Conservation (phyloP, 2,797 vertebrate genomes). For the Pipistrellus nathusii region DNA sequence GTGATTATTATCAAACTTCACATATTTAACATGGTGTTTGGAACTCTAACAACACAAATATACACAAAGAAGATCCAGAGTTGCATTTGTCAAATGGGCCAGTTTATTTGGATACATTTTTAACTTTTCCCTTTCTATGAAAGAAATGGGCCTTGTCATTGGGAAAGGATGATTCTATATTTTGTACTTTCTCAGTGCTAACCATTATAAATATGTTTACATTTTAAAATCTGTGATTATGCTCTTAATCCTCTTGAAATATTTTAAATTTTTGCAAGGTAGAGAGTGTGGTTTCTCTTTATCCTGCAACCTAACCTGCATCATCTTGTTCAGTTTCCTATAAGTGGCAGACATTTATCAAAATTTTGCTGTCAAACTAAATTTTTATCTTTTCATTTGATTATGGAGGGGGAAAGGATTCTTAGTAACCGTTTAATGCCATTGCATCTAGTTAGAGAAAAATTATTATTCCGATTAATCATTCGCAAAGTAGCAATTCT, state of each 20-base stretch:
- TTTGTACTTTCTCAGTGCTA: background rate
- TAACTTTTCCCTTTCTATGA: background rate
- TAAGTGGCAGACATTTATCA: background rate
- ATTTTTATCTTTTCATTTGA: slow-evolving; percentile 17
- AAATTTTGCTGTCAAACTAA: slow-evolving; percentile 14
- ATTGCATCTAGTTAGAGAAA: slow-evolving; percentile 81
- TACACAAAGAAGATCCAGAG: background rate
- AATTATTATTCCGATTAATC: slow-evolving; percentile 85
- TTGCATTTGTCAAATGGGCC: background rate
- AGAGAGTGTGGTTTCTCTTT: background rate
- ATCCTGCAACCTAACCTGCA: background rate
- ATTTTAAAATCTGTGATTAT: background rate
- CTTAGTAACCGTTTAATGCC: slow-evolving; percentile 53
- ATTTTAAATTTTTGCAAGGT: background rate
- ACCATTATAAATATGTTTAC: background rate
- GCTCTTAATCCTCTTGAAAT: background rate
- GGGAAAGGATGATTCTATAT: background rate
- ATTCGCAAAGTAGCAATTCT: slow-evolving; percentile 86
- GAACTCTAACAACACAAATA: background rate
- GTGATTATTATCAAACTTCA: background rate
- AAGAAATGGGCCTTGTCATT: background rate
- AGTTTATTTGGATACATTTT: background rate
- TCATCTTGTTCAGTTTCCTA: background rate
- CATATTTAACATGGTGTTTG: background rate
- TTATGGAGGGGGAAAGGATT: background rate